Evolutionary conservation across 35 echinoderm and acorn worm genomes (phyloP).

Genomic region (Heliocidaris erythrogramma): DNA sequence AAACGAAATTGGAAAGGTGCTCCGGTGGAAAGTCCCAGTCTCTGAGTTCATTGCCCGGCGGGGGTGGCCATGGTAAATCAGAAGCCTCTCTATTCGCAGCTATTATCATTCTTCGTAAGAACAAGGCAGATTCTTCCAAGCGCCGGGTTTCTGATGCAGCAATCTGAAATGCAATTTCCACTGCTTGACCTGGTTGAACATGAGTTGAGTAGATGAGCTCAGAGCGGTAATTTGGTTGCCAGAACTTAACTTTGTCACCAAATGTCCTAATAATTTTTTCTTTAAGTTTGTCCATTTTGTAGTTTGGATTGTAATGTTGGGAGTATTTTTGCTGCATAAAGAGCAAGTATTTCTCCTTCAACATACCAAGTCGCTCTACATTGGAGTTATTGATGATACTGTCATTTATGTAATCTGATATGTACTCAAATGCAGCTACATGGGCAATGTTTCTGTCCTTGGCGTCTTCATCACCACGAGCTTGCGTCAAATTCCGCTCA

Average conservation of each 20-base stretch:
- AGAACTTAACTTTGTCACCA: slow-evolving; percentile 39
- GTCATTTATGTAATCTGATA: too few species aligned
- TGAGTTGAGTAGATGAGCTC: slow-evolving; percentile 47
- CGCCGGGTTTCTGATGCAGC: slow-evolving; percentile 54
- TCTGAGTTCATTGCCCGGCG: slow-evolving; percentile 48
- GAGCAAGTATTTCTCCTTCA: slow-evolving; percentile 51
- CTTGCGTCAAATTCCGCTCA: too few species aligned
- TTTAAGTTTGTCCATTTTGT: slow-evolving; percentile 63
- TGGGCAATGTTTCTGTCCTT: too few species aligned
- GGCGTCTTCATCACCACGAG: too few species aligned
- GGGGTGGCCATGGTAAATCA: slow-evolving; percentile 48
- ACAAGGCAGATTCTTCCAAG: slow-evolving; percentile 48
- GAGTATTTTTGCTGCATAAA: slow-evolving; percentile 51
- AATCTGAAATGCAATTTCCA: slow-evolving; percentile 49
- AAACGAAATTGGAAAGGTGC: slow-evolving; percentile 51
- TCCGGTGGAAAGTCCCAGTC: slow-evolving; percentile 61
- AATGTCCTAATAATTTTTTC: slow-evolving; percentile 36
- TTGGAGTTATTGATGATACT: too few species aligned
- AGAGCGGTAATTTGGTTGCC: slow-evolving; percentile 61
- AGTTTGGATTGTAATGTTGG: slow-evolving; percentile 47
- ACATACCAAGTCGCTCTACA: slow-evolving; percentile 42
- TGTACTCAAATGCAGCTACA: too few species aligned
- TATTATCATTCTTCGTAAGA: neutral
- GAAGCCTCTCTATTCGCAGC: neutral
- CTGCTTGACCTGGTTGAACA: slow-evolving; percentile 37